phyloP scores from a whole-genome alignment of 2,797 vertebrate genomes.

The Hozukius guyotensis region DNA sequence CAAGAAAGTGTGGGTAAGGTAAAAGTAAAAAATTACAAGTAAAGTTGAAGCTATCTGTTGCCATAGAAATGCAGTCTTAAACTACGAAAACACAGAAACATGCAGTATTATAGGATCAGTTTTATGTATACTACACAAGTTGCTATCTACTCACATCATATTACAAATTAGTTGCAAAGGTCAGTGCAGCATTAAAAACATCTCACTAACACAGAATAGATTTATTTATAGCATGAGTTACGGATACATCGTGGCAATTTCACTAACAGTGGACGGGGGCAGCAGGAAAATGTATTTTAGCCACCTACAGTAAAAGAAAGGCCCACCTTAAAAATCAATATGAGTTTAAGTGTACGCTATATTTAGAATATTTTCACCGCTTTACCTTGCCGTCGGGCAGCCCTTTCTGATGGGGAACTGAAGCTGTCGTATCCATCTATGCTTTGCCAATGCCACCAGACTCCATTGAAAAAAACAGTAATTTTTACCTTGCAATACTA shows the following conservation, averaged over 20 bases:
- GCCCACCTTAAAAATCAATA: too few species aligned
- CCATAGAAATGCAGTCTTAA: neutral
- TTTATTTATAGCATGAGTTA: neutral
- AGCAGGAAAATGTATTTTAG: too few species aligned
- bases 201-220: neutral
- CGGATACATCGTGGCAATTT: neutral
- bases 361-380: too few species aligned
- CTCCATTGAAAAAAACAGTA: too few species aligned
- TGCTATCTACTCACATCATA: neutral
- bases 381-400: too few species aligned
- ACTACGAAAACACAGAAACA: neutral
- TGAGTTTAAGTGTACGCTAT: too few species aligned
- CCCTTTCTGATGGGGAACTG: too few species aligned
- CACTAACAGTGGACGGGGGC: too few species aligned
- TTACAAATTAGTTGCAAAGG: neutral
- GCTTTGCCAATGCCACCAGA: too few species aligned
- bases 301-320: too few species aligned
- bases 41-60: neutral
- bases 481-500: too few species aligned
- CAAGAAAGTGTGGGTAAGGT: neutral
- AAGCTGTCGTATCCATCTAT: too few species aligned
- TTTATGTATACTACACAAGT: neutral
- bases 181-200: neutral
- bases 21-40: neutral
- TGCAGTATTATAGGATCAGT: neutral